Percentiles rank a stretch among this genome's conserved stretches.
phyloP scores from a whole-genome alignment of 2,888 invertebrate species.

The Venusia cambrica region DNA sequence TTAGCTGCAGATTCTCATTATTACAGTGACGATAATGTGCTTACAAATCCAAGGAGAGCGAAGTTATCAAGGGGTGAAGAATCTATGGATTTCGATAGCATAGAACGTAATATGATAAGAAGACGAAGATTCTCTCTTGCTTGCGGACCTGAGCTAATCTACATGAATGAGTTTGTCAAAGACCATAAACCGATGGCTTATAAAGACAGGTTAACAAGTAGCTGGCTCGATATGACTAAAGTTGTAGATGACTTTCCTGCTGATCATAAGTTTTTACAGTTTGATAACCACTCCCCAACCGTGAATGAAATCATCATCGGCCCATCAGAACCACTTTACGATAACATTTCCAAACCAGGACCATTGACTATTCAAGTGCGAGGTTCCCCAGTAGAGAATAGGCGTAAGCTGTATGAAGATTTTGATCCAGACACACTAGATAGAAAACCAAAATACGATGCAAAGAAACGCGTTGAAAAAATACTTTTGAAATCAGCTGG shows the following conservation, averaged over 20 bases:
- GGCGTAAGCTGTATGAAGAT: conserved; percentile 85
- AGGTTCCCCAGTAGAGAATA: conserved; percentile 85
- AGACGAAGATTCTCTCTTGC: conserved; percentile 66
- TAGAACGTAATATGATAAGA: conserved; percentile 55
- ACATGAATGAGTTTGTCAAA: conserved; percentile 45
- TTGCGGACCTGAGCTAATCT: conserved; percentile 65
- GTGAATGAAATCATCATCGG: conserved; percentile 87
- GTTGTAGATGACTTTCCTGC: conserved; percentile 39
- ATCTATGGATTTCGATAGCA: conserved; percentile 60
- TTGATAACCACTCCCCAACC: conserved; percentile 66
- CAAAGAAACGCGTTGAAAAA: conserved; percentile 69
- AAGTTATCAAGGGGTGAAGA: conserved; percentile 46
- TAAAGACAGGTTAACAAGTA: conserved; percentile 57
- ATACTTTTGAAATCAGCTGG: conserved; percentile 84
- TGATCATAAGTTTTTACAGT: conserved; percentile 50
- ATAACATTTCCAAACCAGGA: conserved; percentile 83
- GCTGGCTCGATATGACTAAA: conserved; percentile 66
- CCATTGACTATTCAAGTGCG: conserved; percentile 91
- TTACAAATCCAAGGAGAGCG: conserved; percentile 46
- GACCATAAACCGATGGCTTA: conserved; percentile 44
- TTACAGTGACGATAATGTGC: conserved; percentile 61
- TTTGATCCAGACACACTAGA: conserved; percentile 94
- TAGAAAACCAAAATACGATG: conserved; percentile 82
- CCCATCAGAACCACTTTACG: conserved; percentile 76
- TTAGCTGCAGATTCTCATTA: conserved; percentile 66